These are phyloP conservation scores for Drosophila parvula DNA, from an alignment of 1,140 invertebrate genomes.

Conservation along the genomic window DNA sequence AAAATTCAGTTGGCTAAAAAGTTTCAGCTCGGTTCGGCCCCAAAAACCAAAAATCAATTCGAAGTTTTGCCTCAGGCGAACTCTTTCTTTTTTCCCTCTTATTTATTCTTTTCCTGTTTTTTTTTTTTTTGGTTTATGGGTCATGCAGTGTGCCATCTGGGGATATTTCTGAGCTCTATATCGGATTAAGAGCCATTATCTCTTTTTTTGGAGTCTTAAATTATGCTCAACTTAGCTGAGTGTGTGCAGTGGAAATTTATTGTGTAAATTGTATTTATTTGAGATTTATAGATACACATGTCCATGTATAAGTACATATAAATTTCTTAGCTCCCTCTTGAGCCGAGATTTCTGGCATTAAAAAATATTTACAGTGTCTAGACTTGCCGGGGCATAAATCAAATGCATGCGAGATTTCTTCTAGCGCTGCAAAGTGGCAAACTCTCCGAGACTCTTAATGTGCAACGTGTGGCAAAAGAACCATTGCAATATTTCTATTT, in stretches of 20 bases:
- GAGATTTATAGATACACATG: slow-evolving; percentile 71
- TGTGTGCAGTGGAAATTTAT: slow-evolving; percentile 50
- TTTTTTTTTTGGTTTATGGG: slow-evolving; percentile 27
- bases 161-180: slow-evolving; percentile 8
- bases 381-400: slow-evolving; percentile 74
- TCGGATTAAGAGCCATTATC: slow-evolving; percentile 69
- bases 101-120: not conserved
- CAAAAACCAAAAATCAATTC: slow-evolving; percentile 63
- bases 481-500: slow-evolving; percentile 4
- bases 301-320: slow-evolving; percentile 52
- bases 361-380: slow-evolving; percentile 83
- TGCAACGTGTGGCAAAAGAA: slow-evolving; percentile 35
- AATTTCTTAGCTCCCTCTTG: slow-evolving; percentile 47
- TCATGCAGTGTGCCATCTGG: slow-evolving; percentile 35
- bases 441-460: slow-evolving; percentile 17
- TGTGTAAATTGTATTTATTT: slow-evolving; percentile 74
- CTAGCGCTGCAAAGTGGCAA: slow-evolving; percentile 27
- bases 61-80: slow-evolving; percentile 43
- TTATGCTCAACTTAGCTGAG: slow-evolving; percentile 54
- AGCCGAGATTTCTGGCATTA: slow-evolving; percentile 63
- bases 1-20: slow-evolving; percentile 51
- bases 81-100: slow-evolving; percentile 11
- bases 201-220: slow-evolving; percentile 48
- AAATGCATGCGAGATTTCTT: slow-evolving; percentile 63
- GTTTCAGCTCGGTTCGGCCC: slow-evolving; percentile 18